phyloP scores from a whole-genome alignment of 2,113 vertebrate genomes.

The Nothoprocta perdicaria region DNA sequence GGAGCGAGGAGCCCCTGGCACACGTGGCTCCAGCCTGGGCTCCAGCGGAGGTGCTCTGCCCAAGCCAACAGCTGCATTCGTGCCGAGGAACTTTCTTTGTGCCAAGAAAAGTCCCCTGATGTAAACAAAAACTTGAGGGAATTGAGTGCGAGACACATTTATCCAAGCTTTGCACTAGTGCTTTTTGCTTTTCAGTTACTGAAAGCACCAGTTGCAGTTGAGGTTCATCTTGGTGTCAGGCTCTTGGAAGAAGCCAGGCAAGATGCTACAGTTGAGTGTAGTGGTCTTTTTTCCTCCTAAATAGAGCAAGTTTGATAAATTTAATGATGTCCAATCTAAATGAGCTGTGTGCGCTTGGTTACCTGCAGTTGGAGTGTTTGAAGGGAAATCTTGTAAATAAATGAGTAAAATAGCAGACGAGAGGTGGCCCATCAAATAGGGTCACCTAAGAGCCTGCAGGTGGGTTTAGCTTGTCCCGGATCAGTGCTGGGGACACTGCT shows the following conservation, averaged over 20 bases:
- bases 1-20: background rate
- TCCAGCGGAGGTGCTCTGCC: background rate
- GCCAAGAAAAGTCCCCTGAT: background rate
- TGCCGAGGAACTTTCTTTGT: background rate
- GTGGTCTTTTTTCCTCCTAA: background rate
- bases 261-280: fast-evolving
- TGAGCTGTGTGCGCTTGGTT: background rate
- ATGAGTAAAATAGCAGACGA: background rate
- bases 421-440: background rate
- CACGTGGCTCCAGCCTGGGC: background rate
- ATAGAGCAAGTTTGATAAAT: fast-evolving
- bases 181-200: fast-evolving
- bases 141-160: background rate
- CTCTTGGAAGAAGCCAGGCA: background rate
- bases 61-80: background rate
- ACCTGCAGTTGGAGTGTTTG: background rate
- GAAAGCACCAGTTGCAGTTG: background rate
- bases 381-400: background rate
- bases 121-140: background rate
- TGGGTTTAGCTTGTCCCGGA: background rate
- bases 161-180: background rate
- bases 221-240: background rate
- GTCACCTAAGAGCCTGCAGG: background rate
- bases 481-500: background rate
- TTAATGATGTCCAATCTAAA: fast-evolving